These are phyloP conservation scores for Semaprochilodus insignis DNA, from an alignment of 2,797 vertebrate species.

Conservation along the genomic window DNA sequence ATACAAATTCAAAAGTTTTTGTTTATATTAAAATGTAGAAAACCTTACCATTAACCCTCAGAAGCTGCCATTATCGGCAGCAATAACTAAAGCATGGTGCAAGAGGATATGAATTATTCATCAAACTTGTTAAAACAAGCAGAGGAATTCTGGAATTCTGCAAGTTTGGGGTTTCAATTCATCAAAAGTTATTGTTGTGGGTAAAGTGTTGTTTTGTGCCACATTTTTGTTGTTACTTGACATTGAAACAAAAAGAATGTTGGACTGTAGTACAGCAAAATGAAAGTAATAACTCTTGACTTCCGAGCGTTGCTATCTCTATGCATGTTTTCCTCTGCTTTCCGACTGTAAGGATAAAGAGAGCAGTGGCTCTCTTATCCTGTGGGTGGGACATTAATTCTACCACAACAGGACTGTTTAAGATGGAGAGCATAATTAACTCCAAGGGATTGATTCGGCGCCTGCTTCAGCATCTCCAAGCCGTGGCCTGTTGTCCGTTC, in stretches of 20 bases:
- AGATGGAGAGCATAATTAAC: conserved; percentile 68
- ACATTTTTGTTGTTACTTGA: too few relatives aligned
- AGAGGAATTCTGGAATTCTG: too few relatives aligned
- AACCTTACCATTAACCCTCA: background rate
- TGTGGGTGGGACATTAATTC: conserved; percentile 47
- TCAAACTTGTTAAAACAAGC: too few relatives aligned
- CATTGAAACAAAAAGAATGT: too few relatives aligned
- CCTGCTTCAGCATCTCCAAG: conserved; percentile 29
- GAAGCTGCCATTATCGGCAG: background rate
- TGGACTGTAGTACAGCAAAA: too few relatives aligned
- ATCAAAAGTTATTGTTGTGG: background rate
- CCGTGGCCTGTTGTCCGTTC: background rate
- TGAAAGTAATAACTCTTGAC: too few relatives aligned
- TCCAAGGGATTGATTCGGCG: conserved; percentile 62
- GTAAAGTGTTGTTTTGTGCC: too few relatives aligned
- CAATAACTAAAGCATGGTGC: too few relatives aligned
- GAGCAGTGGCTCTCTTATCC: conserved; percentile 37
- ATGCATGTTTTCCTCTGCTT: conserved; percentile 1
- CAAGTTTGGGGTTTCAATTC: background rate
- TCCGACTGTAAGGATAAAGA: conserved; percentile 33
- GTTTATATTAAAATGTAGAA: background rate
- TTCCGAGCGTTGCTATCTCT: too few relatives aligned
- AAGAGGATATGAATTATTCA: too few relatives aligned
- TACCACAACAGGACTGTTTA: conserved; percentile 46
- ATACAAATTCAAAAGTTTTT: background rate